Evolutionary conservation across 2,888 invertebrate genomes (phyloP).

Genomic region (Lasioglossum leucozonium): DNA sequence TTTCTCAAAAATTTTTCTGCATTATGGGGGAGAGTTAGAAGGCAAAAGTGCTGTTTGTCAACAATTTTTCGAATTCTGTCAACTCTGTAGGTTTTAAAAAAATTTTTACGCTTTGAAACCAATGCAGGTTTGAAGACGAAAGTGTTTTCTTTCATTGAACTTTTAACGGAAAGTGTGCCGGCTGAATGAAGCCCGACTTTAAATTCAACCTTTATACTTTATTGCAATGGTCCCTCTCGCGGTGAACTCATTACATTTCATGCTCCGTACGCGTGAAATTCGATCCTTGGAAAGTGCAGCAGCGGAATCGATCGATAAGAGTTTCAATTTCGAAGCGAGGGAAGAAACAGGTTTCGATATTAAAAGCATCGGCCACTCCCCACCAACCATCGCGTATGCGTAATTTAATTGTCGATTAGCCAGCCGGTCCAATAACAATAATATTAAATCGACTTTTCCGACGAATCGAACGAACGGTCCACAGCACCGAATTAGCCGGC

Average conservation of each 20-base stretch:
- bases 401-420: slow-evolving; percentile 13
- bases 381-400: neutral
- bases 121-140: too few relatives aligned
- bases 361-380: neutral
- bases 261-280: neutral
- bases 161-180: neutral
- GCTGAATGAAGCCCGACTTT: neutral
- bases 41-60: too few relatives aligned
- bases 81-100: too few relatives aligned
- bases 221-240: neutral
- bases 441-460: slow-evolving; percentile 7
- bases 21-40: too few relatives aligned
- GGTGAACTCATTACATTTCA: neutral
- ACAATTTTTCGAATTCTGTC: too few relatives aligned
- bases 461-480: neutral
- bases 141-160: neutral
- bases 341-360: slow-evolving; percentile 9
- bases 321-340: neutral
- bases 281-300: slow-evolving; percentile 7
- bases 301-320: slow-evolving; percentile 7
- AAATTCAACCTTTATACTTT: neutral
- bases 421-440: neutral
- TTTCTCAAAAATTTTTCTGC: neutral
- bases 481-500: neutral
- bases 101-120: too few relatives aligned